Evolutionary conservation across 1,140 invertebrate species (phyloP).

Genomic region (Goniozus legneri): DNA sequence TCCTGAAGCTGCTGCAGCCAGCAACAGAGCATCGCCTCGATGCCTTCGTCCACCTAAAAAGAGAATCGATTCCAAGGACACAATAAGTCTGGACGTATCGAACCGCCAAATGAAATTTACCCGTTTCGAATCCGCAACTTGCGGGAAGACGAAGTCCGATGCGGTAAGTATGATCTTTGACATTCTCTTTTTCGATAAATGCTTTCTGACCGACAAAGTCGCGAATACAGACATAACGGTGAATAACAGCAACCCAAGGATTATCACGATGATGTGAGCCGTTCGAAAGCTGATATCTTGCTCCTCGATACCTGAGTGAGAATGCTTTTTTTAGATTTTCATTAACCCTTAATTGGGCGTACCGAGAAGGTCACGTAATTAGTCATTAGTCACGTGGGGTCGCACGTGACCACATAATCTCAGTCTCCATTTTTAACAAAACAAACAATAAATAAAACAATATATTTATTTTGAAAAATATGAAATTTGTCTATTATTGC

Average conservation of each 20-base stretch:
- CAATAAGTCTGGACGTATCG: no score
- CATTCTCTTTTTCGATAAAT: slow-evolving; percentile 64
- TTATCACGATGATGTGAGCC: slow-evolving; percentile 45
- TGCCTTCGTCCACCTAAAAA: slow-evolving; percentile 71
- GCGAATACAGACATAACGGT: slow-evolving; percentile 11
- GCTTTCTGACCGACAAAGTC: slow-evolving; percentile 50
- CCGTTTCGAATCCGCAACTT: slow-evolving; percentile 60
- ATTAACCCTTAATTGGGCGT: no score
- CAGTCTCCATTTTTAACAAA: no score
- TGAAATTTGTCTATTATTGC: no score
- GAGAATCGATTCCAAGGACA: no score
- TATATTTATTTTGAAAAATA: no score
- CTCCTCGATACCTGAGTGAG: no score
- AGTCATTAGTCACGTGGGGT: no score
- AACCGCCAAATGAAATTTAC: no score
- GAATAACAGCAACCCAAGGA: slow-evolving; percentile 37
- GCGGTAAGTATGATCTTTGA: slow-evolving; percentile 71
- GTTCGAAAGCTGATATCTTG: slow-evolving; percentile 37
- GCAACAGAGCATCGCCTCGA: slow-evolving; percentile 77
- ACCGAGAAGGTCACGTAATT: not conserved
- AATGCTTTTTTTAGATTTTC: no score
- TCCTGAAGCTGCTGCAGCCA: slow-evolving; percentile 78
- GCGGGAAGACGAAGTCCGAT: slow-evolving; percentile 71
- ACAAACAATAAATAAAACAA: no score
- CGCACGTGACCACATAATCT: no score